Evolutionary conservation across 2,113 vertebrate genomes (phyloP), one percentile per base, ranked within the genome.

Genomic region (Onychostruthus taczanowskii): DNA sequence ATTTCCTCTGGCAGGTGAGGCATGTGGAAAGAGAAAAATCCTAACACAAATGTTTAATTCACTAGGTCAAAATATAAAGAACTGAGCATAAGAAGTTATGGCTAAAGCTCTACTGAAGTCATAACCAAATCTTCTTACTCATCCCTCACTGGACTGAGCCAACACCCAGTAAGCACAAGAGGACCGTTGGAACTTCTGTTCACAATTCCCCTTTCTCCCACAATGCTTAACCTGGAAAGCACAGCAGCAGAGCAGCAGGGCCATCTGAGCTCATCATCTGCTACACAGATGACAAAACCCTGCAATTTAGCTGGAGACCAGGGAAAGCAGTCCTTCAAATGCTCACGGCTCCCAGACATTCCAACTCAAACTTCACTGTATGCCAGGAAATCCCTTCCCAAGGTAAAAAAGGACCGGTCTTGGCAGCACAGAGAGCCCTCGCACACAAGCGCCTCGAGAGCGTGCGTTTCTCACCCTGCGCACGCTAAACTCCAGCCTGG

Each of bases 211-310:
- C 1, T 53, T 56, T 53, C 58, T 79, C 49, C 59, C 6, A 6
- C 24, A 56, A 24, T 0, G 2, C 63, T 9, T 3, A 37, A 87
- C 21, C 10, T 0, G 21, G 1, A 4, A 46, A 58, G 22, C 20
- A 4, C 35, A 46, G 61, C 30, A 22, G 30, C 0, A 0, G 46
- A 43, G 74, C 52, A 11, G 64, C 28, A 0, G 0, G 1, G 2
- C 46, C 52, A 21, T 4, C 74, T 13, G 8, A 76, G 22, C 84
- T n/a, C 19, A 0, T 58, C 82, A 46, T 1, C 6, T 14, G 30
- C 33, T 4, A 24, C 4, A 46, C 78, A 55, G 52, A 75, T 39
- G 66, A 84, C 56, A 43, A 75, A 78, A 15, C 37, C 37, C 46
- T 1, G 6, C 28, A 3, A 7, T 28, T 41, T 1, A 55, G 37